Evolutionary conservation across 1,140 invertebrate species (phyloP), one percentile per base, ranked within the genome.

Genomic region (Drosophila lacteicornis): DNA sequence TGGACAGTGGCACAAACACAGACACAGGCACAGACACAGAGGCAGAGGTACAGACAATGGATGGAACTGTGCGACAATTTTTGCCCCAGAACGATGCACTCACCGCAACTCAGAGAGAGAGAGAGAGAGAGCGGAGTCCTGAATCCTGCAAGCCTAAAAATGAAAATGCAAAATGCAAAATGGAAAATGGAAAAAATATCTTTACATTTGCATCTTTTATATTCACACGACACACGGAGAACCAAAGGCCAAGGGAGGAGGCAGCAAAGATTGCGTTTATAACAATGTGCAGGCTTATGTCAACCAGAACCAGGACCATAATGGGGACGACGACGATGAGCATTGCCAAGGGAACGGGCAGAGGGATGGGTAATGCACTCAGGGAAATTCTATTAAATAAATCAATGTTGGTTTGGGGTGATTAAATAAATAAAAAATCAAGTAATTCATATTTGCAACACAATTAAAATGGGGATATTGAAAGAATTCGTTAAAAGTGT

Each of bases 201-300:
- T 87, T 80, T 87, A 66, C 75, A 86, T 87, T 86, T 86, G 83
- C 82, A 86, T 86, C 82, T 86, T 79, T 82, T 76, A 79, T 81
- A 87, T 82, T 79, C 75, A 75, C 79, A 87, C 75, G 65, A 75
- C 70, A 75, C 71, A 70, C 61, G 27, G 27, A 47, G 46, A 75
- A 75, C 49, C 63, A 75, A 75, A 75, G 60, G 69, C 69, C 69
- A 63, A 66, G 59, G 58, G 51, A 42, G 45, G 53, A 22, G 42
- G 53, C 25, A 40, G 66, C 42, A 75, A 86, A 87, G 75, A 87
- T 87, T 85, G 58, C 61, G 68, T 77, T 66, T 81, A 78, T 69
- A 82, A 70, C 70, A 79, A 82, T 82, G 80, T 69, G 75, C 55
- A 57, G 81, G 73, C 63, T 66, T 80, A 83, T 79, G 81, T 70